Base-by-base conservation (phyloP, 2,113 vertebrate species). In the Empidonax alnorum region DNA sequence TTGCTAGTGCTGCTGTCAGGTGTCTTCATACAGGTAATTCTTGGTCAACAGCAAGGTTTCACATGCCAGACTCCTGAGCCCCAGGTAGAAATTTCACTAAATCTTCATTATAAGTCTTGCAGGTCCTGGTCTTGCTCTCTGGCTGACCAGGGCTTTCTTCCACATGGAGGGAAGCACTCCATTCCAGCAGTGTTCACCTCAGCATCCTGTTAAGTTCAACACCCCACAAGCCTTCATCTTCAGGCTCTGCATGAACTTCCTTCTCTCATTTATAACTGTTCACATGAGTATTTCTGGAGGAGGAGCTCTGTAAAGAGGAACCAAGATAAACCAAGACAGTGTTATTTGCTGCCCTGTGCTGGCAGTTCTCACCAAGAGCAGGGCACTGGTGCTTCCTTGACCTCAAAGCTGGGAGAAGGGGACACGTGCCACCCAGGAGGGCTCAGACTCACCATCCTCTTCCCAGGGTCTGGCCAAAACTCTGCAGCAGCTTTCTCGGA, bases 391-490 rank as follows among this genome's bases (percentile, higher is more conserved):
- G 3, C 53, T 37, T 41, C 44, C 47, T 20, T 28, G 25, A 9
- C 22, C 79, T 37, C 52, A 4, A 20, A 62, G 58, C 67, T n/a
- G 25, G 30, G 6, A 75, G 62, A 21, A 85, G n/a, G 44, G 53
- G n/a, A 72, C n/a, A n/a, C 1, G 1, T 23, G 44, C 31, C 79
- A 65, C 5, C 49, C 63, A 3, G 67, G 53, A 76, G 49, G 23
- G 33, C 30, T 76, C 62, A 55, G 7, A 10, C 6, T 0, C 0
- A 22, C 42, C 21, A 2, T n/a, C 56, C 3, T n/a, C 27, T 28
- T 49, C 55, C 47, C 7, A 31, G 71, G 27, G 22, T 11, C 7
- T 2, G 2, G 56, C 42, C n/a, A 10, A 19, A 0, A 1, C 24
- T 81, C 59, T 41, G 50, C 84, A 66, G 90, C 6, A 7, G 9